Conservation (phyloP, 64 coral and sea anemone species). For the Porites lutea region DNA sequence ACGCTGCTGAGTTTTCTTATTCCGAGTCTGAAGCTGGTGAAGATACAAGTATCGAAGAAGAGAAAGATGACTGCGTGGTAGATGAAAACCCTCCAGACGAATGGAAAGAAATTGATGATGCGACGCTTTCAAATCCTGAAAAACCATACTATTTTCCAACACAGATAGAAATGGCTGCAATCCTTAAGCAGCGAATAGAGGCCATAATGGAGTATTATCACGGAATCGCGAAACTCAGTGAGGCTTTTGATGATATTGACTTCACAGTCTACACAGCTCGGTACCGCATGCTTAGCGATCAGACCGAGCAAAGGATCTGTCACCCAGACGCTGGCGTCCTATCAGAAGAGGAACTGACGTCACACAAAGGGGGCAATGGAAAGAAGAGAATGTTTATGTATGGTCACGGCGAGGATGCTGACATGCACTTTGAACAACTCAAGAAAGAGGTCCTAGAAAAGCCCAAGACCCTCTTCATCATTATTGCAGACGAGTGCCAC, state of each 20-base stretch:
- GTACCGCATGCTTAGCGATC: constrained; percentile 71
- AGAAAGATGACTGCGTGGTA: not conserved
- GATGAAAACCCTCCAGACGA: not conserved
- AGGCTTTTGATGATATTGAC: constrained; percentile 56
- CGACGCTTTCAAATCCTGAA: not conserved
- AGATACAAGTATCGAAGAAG: not conserved
- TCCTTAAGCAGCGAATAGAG: constrained; percentile 54
- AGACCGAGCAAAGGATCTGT: constrained; percentile 63
- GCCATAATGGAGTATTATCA: constrained; percentile 68
- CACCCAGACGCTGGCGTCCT: constrained; percentile 76
- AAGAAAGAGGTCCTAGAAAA: constrained; percentile 27
- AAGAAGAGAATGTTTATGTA: constrained; percentile 74
- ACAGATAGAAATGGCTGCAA: constrained; percentile 68
- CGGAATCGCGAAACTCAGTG: constrained; percentile 39
- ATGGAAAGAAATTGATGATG: constrained; percentile 27
- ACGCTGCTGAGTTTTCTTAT: too few species aligned
- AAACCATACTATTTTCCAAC: constrained; percentile 69
- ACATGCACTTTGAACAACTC: constrained; percentile 42
- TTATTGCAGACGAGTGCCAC: constrained; percentile 76
- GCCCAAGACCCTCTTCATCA: constrained; percentile 59
- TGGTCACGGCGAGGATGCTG: constrained; percentile 38
- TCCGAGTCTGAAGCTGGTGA: not conserved
- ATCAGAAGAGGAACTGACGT: constrained; percentile 19
- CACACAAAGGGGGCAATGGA: not conserved
- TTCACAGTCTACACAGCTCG: constrained; percentile 74